Percentiles rank a stretch among this genome's conserved stretches.
phyloP scores from a whole-genome alignment of 2,888 invertebrate species.

The Tetranychus truncatus region DNA sequence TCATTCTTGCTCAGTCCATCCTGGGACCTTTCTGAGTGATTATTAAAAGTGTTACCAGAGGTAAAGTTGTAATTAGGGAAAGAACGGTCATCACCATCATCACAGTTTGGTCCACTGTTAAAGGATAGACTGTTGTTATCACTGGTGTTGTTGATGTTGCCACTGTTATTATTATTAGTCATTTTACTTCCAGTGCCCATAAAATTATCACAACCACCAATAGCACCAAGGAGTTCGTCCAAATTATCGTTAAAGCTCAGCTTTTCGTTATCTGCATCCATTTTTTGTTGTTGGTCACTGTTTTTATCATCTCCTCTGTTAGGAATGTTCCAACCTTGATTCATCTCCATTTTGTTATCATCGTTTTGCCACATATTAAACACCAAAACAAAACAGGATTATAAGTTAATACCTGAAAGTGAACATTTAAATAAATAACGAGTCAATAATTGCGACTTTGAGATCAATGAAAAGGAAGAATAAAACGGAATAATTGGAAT shows the following conservation, averaged over 20 bases:
- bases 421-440: neutral
- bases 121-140: neutral
- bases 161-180: neutral
- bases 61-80: too few species aligned
- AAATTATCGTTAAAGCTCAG: neutral
- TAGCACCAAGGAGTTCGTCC: neutral
- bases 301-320: neutral
- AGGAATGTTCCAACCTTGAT: neutral
- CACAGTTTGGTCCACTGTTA: too few species aligned
- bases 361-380: slow-evolving; percentile 1
- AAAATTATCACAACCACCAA: neutral
- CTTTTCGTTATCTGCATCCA: neutral
- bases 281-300: neutral
- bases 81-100: too few species aligned
- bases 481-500: neutral
- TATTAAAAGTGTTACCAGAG: too few species aligned
- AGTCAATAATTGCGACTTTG: neutral
- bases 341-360: neutral
- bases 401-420: neutral
- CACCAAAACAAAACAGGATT: neutral
- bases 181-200: neutral
- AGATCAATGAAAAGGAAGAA: neutral
- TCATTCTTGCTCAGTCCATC: too few species aligned
- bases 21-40: too few species aligned
- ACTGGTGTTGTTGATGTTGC: neutral